Conservation (phyloP, 2,888 invertebrate genomes). For the Drosophila leonis region DNA sequence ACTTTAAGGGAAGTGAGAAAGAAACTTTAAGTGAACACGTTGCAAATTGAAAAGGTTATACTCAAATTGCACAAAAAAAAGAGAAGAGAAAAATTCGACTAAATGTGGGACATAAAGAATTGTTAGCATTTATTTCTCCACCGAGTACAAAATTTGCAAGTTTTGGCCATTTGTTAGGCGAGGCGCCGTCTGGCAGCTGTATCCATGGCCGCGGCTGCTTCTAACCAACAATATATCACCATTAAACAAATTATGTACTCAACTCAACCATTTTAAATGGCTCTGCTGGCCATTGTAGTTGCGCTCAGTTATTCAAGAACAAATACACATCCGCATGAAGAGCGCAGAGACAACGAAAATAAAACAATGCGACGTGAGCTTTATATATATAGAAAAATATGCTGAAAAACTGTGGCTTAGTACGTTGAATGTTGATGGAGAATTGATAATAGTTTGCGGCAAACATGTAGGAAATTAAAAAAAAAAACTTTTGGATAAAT, state of each 20-base stretch:
- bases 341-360: neutral
- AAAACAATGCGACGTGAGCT: constrained; percentile 16
- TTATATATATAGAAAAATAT: constrained; percentile 16
- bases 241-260: constrained; percentile 80
- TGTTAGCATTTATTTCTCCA: constrained; percentile 46
- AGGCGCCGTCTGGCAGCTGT: constrained; percentile 35
- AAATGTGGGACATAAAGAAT: constrained; percentile 49
- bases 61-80: constrained; percentile 4
- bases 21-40: constrained; percentile 10
- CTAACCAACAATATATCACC: constrained; percentile 73
- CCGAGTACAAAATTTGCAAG: constrained; percentile 60
- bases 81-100: constrained; percentile 1
- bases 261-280: constrained; percentile 71
- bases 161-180: constrained; percentile 65
- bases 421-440: neutral
- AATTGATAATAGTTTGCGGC: neutral
- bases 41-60: constrained; percentile 37
- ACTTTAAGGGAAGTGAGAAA: constrained; percentile 13
- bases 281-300: constrained; percentile 63
- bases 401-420: constrained; percentile 19
- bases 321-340: constrained; percentile 23
- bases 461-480: too few species aligned
- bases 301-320: constrained; percentile 36
- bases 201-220: constrained; percentile 18
- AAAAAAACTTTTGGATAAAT: neutral